Evolutionary conservation across 2,888 invertebrate genomes (phyloP).

Genomic region (Mythimna pallens): DNA sequence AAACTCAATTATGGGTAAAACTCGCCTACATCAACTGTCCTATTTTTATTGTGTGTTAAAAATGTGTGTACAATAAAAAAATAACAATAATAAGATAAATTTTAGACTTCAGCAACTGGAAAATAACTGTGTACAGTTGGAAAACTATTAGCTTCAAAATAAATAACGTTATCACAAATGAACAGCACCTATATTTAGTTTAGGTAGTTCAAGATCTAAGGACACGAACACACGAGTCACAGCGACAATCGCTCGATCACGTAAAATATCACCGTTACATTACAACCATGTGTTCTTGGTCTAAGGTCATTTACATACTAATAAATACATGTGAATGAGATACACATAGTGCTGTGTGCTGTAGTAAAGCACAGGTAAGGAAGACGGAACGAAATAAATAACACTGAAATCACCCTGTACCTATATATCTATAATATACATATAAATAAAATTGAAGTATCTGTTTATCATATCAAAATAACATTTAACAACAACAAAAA

Average conservation of each 20-base stretch:
- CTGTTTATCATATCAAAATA: no score
- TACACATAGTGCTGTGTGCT: constrained; percentile 2
- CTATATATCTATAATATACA: not conserved
- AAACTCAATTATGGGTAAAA: no score
- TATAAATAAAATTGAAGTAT: no score
- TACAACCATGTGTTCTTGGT: constrained; percentile 45
- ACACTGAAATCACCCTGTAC: not conserved
- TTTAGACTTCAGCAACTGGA: not conserved
- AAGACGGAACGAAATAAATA: no score
- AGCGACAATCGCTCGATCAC: constrained; percentile 53
- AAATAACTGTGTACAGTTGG: not conserved
- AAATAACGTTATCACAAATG: constrained; percentile 22
- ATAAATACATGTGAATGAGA: constrained; percentile 28
- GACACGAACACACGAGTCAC: constrained; percentile 25
- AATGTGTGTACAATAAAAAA: no score
- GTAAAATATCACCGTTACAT: constrained; percentile 47
- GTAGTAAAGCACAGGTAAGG: no score
- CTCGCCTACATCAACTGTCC: no score
- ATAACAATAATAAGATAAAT: not conserved
- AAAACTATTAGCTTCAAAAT: not conserved
- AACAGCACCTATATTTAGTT: not conserved
- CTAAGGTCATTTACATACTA: constrained; percentile 44
- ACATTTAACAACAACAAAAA: no score
- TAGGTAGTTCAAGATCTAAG: constrained; percentile 2
- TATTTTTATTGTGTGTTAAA: no score